phyloP scores from a whole-genome alignment of 2,113 vertebrate species.

The Raja brachyura region DNA sequence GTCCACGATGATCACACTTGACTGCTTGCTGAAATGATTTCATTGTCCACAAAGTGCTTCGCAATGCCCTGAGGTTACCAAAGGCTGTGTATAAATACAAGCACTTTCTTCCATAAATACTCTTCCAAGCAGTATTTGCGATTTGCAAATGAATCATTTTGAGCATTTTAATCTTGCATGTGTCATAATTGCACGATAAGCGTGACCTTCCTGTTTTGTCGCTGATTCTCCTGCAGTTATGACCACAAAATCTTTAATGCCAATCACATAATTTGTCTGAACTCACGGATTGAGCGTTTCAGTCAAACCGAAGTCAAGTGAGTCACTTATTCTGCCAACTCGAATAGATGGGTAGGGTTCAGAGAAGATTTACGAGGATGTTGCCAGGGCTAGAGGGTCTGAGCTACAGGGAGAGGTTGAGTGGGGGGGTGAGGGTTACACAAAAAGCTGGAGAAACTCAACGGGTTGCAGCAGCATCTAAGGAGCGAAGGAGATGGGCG shows the following conservation, averaged over 20 bases:
- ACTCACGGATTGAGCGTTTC: background rate
- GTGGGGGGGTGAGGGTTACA: no score
- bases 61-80: background rate
- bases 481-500: no score
- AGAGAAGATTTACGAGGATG: no score
- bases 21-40: background rate
- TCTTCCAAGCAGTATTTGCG: background rate
- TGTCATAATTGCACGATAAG: background rate
- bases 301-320: background rate
- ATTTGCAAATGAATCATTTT: constrained; percentile 14
- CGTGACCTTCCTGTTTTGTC: background rate
- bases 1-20: background rate
- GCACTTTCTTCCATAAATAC: background rate
- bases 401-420: no score
- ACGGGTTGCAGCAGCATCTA: no score
- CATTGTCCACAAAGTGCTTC: background rate
- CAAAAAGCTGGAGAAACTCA: no score
- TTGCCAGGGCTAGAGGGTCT: no score
- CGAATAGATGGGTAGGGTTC: no score
- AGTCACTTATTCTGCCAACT: background rate
- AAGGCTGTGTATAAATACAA: background rate
- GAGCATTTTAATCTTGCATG: background rate
- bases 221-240: background rate
- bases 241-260: background rate
- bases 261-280: background rate